phyloP scores from a whole-genome alignment of 2,888 invertebrate genomes.

The Melieria crassipennis region DNA sequence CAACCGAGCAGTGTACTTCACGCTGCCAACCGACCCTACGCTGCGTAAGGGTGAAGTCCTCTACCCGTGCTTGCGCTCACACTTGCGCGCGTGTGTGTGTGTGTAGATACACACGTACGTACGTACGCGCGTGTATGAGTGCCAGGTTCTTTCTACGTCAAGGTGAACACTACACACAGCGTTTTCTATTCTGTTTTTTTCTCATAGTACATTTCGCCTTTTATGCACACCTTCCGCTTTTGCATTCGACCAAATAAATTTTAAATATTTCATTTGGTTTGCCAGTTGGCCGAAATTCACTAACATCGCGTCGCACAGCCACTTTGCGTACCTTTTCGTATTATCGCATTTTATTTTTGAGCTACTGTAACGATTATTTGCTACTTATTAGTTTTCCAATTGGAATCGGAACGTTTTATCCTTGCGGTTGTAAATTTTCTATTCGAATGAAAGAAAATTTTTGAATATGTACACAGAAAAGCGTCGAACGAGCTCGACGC shows the following conservation, averaged over 20 bases:
- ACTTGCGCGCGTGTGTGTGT: neutral
- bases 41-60: too few species aligned
- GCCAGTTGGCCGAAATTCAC: neutral
- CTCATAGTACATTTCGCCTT: conserved; percentile 17
- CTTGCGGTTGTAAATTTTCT: conserved; percentile 30
- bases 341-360: conserved; percentile 25
- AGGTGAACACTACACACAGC: conserved; percentile 24
- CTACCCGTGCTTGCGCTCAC: too few species aligned
- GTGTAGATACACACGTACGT: neutral
- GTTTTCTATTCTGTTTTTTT: conserved; percentile 22
- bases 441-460: conserved; percentile 29
- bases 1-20: too few species aligned
- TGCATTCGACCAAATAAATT: conserved; percentile 20
- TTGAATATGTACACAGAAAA: conserved; percentile 30
- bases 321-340: conserved; percentile 21
- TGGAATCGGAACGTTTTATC: conserved; percentile 20
- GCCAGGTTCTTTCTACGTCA: conserved; percentile 27
- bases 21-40: too few species aligned
- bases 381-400: conserved; percentile 23
- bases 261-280: neutral
- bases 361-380: conserved; percentile 6
- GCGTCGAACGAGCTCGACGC: conserved; percentile 13
- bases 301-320: conserved; percentile 1
- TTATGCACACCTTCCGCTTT: neutral
- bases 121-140: neutral